A percentile compares a stretch with the other conserved stretches of the same genome.
These are phyloP conservation scores for Hydrotaea cyrtoneurina DNA, from an alignment of 2,888 invertebrate species.

Conservation along the genomic window DNA sequence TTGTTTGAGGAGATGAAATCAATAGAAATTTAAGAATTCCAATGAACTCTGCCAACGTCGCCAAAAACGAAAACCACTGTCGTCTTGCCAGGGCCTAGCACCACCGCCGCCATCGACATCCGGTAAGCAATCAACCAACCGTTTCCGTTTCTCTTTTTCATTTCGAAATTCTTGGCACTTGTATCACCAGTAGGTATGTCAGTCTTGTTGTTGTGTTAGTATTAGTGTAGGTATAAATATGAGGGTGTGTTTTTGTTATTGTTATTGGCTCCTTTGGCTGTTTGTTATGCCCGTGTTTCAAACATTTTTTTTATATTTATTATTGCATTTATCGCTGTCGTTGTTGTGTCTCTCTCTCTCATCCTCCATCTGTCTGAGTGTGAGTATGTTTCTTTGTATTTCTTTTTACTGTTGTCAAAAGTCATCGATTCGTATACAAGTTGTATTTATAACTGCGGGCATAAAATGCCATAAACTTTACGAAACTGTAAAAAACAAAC, in stretches of 20 bases:
- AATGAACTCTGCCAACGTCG: background rate
- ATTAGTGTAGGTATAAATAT: background rate
- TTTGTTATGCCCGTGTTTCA: constrained; percentile 8
- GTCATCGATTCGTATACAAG: constrained; percentile 49
- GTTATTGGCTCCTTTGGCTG: background rate
- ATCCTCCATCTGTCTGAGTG: background rate
- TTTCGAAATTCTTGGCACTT: constrained; percentile 2
- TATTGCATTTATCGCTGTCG: constrained; percentile 4
- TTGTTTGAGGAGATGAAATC: background rate
- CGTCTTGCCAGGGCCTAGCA: background rate
- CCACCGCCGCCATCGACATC: constrained; percentile 8
- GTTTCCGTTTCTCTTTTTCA: constrained; percentile 17
- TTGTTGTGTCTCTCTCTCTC: background rate
- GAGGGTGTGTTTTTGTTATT: background rate
- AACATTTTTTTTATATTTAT: constrained; percentile 2
- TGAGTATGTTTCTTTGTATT: constrained; percentile 25
- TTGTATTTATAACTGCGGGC: constrained; percentile 54
- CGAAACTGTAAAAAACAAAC: constrained; percentile 46
- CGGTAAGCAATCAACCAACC: constrained; percentile 17
- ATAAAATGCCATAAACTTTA: constrained; percentile 51
- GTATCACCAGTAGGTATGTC: background rate
- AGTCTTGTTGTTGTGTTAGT: background rate
- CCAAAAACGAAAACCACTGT: too few species aligned
- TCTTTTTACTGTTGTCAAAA: constrained; percentile 49
- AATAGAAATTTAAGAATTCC: constrained; percentile 13